Base-by-base conservation (phyloP, 2,113 vertebrate genomes). In the Hucho hucho region DNA sequence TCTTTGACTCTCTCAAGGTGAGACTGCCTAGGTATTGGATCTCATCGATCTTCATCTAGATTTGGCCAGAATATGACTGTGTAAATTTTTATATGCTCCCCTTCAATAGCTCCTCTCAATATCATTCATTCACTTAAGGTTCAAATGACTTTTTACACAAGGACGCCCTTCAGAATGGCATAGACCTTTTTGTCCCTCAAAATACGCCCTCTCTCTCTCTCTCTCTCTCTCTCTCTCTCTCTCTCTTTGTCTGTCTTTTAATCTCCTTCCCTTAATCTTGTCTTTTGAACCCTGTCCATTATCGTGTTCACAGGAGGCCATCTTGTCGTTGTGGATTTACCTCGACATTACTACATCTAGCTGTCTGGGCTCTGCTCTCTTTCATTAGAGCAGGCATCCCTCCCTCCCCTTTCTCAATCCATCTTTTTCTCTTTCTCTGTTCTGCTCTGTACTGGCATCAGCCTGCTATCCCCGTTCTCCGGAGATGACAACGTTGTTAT, bases 1-100 rank as follows among this genome's bases (percentile, higher is more conserved):
- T 96, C 32, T 91, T 96, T 70, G 93, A 97, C 74, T 98, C 96
- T 25, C 87, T 97, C 18, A 98, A 98, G 95, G 96, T 98, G 83
- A 88, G 84, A 3, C 14, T 22, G 25, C 28, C 20, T 12, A 1
- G 13, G 4, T 9, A 25, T 22, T 24, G 28, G 13, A 20, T 29
- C 6, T 7, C 70, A 24, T 65, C 20, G 12, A 43, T 26, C 20
- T 61, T n/a, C 58, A 22, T 61, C n/a, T 61, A 7, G 6, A 61
- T 24, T 61, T 61, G 58, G 58, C n/a, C 58, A 61, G 16, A 61
- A 22, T 61, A 61, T 61, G 58, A 1, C 58, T 0, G 20, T 61
- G 58, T 22, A n/a, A 6, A 4, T 3, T 61, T n/a, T 22, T 16
- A 61, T 18, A 4, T 3, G 20, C 58, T 61, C 20, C 7, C n/a